These are phyloP conservation scores for Chelon auratus DNA, from an alignment of 2,797 vertebrate species.

Conservation along the genomic window DNA sequence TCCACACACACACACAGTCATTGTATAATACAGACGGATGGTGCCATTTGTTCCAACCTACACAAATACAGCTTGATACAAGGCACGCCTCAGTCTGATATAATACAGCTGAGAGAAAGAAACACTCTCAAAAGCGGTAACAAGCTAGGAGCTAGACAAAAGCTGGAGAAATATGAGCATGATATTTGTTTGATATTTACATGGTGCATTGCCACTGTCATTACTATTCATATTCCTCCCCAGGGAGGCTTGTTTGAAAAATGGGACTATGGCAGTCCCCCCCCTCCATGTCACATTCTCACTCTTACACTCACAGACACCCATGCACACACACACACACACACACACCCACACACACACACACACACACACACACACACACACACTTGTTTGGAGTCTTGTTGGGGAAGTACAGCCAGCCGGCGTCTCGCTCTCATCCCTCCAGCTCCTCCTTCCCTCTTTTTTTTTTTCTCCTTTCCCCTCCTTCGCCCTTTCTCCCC, in stretches of 20 bases:
- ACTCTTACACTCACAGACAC: conserved; percentile 54
- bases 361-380: conserved; percentile 57
- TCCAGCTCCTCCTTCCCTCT: neutral
- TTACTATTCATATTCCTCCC: conserved; percentile 78
- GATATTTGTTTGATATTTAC: conserved; percentile 73
- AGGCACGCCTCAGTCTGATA: conserved; percentile 2
- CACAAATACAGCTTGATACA: conserved; percentile 13
- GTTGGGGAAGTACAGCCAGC: conserved; percentile 62
- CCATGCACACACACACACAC: conserved; percentile 38
- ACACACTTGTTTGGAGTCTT: conserved; percentile 66
- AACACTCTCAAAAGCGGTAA: conserved; percentile 28
- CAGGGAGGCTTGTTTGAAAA: conserved; percentile 70
- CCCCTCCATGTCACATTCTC: conserved; percentile 54
- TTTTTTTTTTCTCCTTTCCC: neutral
- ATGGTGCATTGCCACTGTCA: conserved; percentile 60
- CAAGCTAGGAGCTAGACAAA: conserved; percentile 46
- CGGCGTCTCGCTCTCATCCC: conserved; percentile 15
- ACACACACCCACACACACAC: conserved; percentile 51
- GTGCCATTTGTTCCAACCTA: conserved; percentile 28
- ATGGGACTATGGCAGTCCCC: conserved; percentile 64
- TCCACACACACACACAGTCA: conserved; percentile 19
- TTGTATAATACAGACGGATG: neutral
- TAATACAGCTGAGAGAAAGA: conserved; percentile 11
- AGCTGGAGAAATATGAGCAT: conserved; percentile 37
- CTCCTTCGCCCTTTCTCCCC: conserved; percentile 53